Conservation (phyloP, 2,888 invertebrate genomes). For the Netelia fuscicornis region DNA sequence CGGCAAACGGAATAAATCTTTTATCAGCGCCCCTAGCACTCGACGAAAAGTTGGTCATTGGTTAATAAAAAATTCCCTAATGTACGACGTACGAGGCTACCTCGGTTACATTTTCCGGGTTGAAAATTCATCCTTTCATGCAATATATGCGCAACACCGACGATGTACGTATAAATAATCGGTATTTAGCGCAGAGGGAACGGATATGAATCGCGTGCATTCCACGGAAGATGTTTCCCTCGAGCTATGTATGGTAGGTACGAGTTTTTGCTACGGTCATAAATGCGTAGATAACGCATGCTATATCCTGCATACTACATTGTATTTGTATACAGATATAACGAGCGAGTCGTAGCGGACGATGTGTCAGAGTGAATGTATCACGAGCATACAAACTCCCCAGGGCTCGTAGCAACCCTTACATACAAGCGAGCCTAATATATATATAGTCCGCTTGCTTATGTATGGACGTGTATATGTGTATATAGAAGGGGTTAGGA, state of each 20-base stretch:
- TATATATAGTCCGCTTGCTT: no score
- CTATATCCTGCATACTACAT: background rate
- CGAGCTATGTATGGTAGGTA: background rate
- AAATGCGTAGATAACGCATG: background rate
- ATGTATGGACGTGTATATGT: background rate
- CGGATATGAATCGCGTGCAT: constrained; percentile 47
- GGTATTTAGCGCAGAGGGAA: constrained; percentile 49
- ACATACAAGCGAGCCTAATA: background rate
- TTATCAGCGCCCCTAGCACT: no score
- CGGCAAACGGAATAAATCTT: background rate
- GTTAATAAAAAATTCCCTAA: background rate
- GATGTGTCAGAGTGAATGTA: constrained; percentile 51
- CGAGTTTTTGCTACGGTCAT: background rate
- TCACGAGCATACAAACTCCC: constrained; percentile 52
- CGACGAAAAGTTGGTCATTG: background rate
- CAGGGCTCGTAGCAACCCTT: constrained; percentile 1
- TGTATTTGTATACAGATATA: constrained; percentile 1
- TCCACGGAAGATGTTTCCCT: constrained; percentile 39
- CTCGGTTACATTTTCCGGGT: background rate
- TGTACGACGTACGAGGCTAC: background rate
- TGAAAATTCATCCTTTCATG: background rate
- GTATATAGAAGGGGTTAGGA: constrained; percentile 22
- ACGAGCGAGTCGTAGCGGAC: background rate
- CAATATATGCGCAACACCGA: background rate
- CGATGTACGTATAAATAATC: constrained; percentile 24